Percentiles rank a stretch among this genome's conserved stretches.
These are phyloP conservation scores for Tetrax tetrax DNA, from an alignment of 2,113 vertebrate genomes.

Conservation along the genomic window DNA sequence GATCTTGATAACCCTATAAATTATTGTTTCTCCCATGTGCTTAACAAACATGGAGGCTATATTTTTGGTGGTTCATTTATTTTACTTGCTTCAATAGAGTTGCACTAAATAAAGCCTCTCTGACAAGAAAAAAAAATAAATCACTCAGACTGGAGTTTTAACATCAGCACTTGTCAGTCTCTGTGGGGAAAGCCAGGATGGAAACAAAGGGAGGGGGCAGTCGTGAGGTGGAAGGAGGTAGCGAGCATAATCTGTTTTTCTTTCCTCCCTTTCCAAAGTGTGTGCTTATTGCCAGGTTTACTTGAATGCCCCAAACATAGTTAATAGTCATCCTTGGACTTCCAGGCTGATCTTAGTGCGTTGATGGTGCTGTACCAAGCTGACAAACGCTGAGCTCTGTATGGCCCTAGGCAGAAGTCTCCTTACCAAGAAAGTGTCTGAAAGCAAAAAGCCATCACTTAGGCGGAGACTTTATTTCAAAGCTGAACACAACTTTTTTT, in stretches of 20 bases:
- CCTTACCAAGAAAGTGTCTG: background rate
- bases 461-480: background rate
- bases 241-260: background rate
- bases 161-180: background rate
- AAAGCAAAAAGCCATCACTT: background rate
- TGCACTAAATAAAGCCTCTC: background rate
- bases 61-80: background rate
- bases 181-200: background rate
- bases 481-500: background rate
- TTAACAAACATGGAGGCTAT: background rate
- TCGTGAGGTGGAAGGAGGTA: background rate
- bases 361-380: background rate
- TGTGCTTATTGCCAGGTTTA: background rate
- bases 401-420: background rate
- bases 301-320: background rate
- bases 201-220: background rate
- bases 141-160: background rate
- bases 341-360: background rate
- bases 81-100: background rate
- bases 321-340: background rate
- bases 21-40: background rate
- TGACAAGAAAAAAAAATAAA: background rate
- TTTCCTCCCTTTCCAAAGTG: background rate
- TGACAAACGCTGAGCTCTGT: background rate
- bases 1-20: background rate